These are phyloP conservation scores for Romanogobio albipinnatus DNA, from an alignment of 2,113 vertebrate genomes.

Conservation along the genomic window DNA sequence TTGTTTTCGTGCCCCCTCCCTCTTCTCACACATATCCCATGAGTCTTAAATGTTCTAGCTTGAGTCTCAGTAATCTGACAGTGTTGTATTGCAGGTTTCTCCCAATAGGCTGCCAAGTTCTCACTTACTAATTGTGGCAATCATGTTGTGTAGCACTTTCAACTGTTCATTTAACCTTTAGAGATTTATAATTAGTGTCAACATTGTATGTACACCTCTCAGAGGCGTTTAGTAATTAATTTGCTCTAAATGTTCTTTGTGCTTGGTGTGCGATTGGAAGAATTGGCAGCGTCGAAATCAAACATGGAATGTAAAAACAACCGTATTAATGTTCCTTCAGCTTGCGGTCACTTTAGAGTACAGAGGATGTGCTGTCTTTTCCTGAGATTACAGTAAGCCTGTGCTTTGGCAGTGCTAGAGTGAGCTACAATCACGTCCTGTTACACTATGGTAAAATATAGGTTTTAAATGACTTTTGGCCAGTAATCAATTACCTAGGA, in stretches of 20 bases:
- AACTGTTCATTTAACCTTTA: neutral
- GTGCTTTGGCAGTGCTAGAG: conserved; percentile 44
- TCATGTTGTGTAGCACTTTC: conserved; percentile 13
- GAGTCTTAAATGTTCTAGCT: conserved; percentile 5
- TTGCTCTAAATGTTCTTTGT: neutral
- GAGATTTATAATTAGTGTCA: conserved; percentile 32
- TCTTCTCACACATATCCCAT: conserved; percentile 29
- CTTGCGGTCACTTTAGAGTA: conserved; percentile 37
- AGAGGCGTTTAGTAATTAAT: neutral
- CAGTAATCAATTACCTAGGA: neutral
- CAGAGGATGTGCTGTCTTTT: conserved; percentile 49
- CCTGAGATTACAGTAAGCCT: conserved; percentile 57
- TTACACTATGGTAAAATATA: neutral
- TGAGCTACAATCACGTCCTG: conserved; percentile 22
- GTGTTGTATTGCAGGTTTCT: conserved; percentile 6
- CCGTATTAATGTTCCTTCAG: neutral
- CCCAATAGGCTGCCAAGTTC: neutral
- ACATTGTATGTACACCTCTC: conserved; percentile 9
- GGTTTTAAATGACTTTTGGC: neutral
- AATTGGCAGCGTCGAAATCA: neutral
- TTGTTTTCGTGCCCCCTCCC: neutral
- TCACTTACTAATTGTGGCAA: conserved; percentile 1
- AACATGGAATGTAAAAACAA: neutral
- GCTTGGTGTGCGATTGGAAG: neutral
- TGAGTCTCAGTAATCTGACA: conserved; percentile 26